A percentile compares a stretch with the other conserved stretches of the same genome.
These are phyloP conservation scores for Gallinago solitaria DNA, from an alignment of 2,797 vertebrate genomes.

Conservation along the genomic window DNA sequence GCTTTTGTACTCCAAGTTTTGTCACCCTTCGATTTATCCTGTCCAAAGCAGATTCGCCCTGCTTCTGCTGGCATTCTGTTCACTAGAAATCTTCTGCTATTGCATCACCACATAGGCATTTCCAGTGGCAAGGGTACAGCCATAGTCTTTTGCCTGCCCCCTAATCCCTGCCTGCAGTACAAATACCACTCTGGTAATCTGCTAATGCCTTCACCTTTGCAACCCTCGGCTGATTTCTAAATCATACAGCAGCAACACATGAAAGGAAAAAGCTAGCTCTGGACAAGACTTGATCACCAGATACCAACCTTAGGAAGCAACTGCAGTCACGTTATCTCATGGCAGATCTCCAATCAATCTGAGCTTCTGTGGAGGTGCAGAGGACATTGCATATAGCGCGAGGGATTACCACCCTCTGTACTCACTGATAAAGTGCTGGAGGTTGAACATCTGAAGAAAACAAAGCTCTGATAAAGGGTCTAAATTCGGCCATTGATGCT, in stretches of 20 bases:
- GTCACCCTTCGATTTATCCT: not conserved
- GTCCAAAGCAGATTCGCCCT: not conserved
- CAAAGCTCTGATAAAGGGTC: not conserved
- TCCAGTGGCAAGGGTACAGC: not conserved
- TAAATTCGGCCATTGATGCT: not conserved
- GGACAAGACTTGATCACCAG: not conserved
- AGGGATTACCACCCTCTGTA: not conserved
- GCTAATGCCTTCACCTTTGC: conserved; percentile 16
- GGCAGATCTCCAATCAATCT: not conserved
- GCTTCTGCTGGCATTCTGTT: not conserved
- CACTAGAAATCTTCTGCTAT: not conserved
- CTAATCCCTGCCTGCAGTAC: not conserved
- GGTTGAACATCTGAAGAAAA: not conserved
- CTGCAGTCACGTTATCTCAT: not conserved
- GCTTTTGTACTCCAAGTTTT: not conserved
- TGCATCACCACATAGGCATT: not conserved
- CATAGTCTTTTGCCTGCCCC: not conserved
- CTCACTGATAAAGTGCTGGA: not conserved
- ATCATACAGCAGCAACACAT: not conserved
- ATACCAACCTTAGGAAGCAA: conserved; percentile 7
- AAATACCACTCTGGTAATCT: not conserved
- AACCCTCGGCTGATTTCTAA: not conserved
- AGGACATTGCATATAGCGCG: not conserved
- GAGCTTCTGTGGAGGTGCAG: not conserved
- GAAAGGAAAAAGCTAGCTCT: not conserved